Conservation (phyloP, 30 jellyfish, hydroid and myxozoan genomes). For the Rhopilema esculentum region DNA sequence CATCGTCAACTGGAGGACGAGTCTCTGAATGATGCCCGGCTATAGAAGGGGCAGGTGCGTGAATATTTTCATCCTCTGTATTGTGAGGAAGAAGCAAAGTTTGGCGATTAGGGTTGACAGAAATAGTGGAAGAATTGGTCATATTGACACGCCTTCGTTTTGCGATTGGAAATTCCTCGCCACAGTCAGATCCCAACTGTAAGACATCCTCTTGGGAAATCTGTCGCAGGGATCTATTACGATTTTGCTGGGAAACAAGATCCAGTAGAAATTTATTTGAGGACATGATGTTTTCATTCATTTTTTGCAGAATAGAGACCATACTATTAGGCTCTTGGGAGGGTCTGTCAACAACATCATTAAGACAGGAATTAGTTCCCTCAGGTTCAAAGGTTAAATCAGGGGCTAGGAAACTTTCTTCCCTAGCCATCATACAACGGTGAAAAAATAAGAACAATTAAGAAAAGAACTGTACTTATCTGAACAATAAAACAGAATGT, state of each 20-base stretch:
- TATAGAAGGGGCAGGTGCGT: slow-evolving; percentile 43
- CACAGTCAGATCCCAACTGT: neutral
- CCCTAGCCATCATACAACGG: neutral
- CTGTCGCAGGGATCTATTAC: neutral
- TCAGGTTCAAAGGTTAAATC: slow-evolving; percentile 4
- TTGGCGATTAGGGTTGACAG: slow-evolving; percentile 16
- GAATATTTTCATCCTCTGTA: slow-evolving; percentile 4
- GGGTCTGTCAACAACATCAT: neutral
- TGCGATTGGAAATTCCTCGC: slow-evolving; percentile 1
- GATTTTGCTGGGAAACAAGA: slow-evolving; percentile 8
- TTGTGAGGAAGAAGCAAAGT: neutral
- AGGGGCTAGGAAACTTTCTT: neutral
- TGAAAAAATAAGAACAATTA: neutral
- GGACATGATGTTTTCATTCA: slow-evolving; percentile 1
- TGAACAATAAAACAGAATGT: too few relatives aligned
- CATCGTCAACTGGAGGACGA: slow-evolving; percentile 53
- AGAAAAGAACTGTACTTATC: neutral
- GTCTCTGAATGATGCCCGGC: slow-evolving; percentile 21
- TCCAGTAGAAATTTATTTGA: slow-evolving; percentile 21
- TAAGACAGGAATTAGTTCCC: neutral
- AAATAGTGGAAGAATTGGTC: neutral
- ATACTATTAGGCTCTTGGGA: slow-evolving; percentile 3
- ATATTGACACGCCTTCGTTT: neutral
- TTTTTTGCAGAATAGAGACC: slow-evolving; percentile 2
- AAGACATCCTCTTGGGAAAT: neutral